Conservation (phyloP, 2,888 invertebrate species). For the Notocelia uddmanniana region DNA sequence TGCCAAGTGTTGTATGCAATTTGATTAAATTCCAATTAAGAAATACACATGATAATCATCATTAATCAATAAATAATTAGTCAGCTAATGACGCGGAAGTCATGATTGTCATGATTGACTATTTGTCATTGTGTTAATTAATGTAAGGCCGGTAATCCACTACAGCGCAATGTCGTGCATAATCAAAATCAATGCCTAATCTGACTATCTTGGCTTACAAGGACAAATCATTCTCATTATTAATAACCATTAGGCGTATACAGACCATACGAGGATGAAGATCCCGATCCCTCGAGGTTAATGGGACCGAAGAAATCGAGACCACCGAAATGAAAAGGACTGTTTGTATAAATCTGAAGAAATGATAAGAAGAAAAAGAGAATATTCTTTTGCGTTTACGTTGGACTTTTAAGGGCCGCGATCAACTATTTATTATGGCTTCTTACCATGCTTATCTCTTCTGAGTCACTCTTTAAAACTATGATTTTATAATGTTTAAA, state of each 20-base stretch:
- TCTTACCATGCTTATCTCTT: too few relatives aligned
- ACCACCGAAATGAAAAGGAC: neutral
- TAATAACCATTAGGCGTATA: neutral
- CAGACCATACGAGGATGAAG: neutral
- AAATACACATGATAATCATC: neutral
- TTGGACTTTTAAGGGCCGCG: too few relatives aligned
- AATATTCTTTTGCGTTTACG: too few relatives aligned
- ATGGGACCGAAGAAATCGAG: neutral
- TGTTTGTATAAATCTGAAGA: neutral
- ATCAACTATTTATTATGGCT: too few relatives aligned
- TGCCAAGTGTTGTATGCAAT: neutral
- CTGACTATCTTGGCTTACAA: constrained; percentile 27
- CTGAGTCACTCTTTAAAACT: too few relatives aligned
- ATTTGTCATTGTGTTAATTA: constrained; percentile 34
- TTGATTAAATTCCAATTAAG: neutral
- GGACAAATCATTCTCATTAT: neutral
- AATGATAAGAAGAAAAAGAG: neutral
- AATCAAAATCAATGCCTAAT: constrained; percentile 45
- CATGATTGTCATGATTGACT: constrained; percentile 42
- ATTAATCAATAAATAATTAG: constrained; percentile 39
- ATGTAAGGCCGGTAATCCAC: constrained; percentile 36
- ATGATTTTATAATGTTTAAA: too few relatives aligned
- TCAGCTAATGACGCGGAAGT: constrained; percentile 23
- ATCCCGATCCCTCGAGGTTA: neutral
- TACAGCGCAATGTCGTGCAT: constrained; percentile 24